These are phyloP conservation scores for Argyrosomus japonicus DNA, from an alignment of 2,113 vertebrate genomes.

Conservation along the genomic window DNA sequence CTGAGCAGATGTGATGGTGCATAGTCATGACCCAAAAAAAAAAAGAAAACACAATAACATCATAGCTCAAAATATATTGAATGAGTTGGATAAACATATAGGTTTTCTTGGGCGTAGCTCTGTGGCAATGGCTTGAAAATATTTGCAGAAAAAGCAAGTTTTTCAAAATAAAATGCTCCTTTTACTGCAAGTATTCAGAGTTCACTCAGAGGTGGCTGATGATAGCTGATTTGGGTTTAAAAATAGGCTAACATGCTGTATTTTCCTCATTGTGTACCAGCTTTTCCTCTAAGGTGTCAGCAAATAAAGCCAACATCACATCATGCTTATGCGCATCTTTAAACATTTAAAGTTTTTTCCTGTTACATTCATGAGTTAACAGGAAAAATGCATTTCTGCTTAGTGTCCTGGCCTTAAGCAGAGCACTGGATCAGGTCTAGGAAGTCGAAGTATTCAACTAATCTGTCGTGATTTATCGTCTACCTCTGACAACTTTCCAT, in stretches of 20 bases:
- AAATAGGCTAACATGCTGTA: background rate
- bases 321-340: background rate
- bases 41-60: slow-evolving; percentile 30
- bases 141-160: background rate
- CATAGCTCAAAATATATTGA: slow-evolving; percentile 27
- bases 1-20: slow-evolving; percentile 67
- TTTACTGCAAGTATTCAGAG: background rate
- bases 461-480: slow-evolving; percentile 47
- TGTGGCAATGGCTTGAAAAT: slow-evolving; percentile 5
- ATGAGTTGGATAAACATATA: slow-evolving; percentile 2
- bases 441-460: slow-evolving; percentile 27
- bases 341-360: background rate
- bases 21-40: slow-evolving; percentile 42
- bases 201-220: slow-evolving; percentile 12
- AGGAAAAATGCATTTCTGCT: slow-evolving; percentile 26
- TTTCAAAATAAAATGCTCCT: background rate
- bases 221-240: background rate
- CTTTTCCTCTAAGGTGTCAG: background rate
- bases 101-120: background rate
- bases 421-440: slow-evolving; percentile 21
- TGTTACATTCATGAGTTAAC: background rate
- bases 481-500: slow-evolving; percentile 41
- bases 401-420: slow-evolving; percentile 7
- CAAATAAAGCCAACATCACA: slow-evolving; percentile 1
- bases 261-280: background rate